Evolutionary conservation across 2,797 vertebrate species (phyloP).

Genomic region (Aselliscus stoliczkanus): DNA sequence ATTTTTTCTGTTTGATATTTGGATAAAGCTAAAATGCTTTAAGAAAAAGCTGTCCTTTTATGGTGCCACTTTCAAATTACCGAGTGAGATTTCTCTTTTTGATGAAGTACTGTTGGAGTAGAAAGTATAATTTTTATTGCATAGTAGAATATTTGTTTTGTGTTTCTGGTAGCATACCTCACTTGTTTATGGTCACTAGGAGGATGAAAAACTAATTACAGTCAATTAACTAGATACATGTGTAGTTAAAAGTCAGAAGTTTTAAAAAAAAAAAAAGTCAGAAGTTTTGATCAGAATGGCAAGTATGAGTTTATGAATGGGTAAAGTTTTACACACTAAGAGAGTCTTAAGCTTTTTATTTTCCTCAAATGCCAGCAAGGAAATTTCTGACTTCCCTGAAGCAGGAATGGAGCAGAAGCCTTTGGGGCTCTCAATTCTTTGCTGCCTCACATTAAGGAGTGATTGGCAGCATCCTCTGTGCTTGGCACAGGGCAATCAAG

Average conservation of each 20-base stretch:
- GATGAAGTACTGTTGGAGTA: neutral
- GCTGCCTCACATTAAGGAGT: neutral
- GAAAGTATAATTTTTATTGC: neutral
- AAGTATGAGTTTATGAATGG: neutral
- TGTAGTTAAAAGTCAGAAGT: neutral
- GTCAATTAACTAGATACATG: neutral
- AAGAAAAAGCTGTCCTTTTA: neutral
- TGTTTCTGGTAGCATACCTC: neutral
- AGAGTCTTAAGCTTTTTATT: constrained; percentile 18
- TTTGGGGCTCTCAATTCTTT: neutral
- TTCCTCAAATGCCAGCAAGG: neutral
- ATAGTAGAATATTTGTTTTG: neutral
- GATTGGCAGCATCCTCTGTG: neutral
- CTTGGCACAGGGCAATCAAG: neutral
- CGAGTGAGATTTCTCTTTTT: neutral
- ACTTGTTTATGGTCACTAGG: neutral
- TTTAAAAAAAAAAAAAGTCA: neutral
- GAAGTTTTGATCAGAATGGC: neutral
- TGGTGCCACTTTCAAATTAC: neutral
- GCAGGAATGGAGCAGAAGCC: neutral
- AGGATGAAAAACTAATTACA: neutral
- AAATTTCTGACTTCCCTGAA: neutral
- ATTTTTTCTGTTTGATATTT: constrained; percentile 36
- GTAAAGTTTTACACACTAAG: neutral
- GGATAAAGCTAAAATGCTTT: constrained; percentile 22